A percentile compares a stretch with the other conserved stretches of the same genome.
phyloP scores from a whole-genome alignment of 2,888 invertebrate species.

The Biston stratarius region DNA sequence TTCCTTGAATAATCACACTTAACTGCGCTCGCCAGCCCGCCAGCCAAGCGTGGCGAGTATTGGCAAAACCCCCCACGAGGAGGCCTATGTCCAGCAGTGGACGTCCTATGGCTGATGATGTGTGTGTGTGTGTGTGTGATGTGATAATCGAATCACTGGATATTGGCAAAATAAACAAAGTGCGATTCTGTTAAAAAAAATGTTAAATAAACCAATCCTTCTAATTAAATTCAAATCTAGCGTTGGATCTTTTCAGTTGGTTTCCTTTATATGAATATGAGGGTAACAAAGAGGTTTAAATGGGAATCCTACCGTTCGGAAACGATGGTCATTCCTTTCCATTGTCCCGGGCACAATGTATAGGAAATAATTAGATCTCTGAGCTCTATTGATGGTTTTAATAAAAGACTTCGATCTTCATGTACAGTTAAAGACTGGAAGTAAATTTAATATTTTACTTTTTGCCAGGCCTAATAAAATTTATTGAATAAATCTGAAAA shows the following conservation, averaged over 20 bases:
- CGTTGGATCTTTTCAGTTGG: slow-evolving; percentile 27
- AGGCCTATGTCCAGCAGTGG: too few relatives aligned
- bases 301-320: slow-evolving; percentile 26
- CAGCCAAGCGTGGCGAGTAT: too few relatives aligned
- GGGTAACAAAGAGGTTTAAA: slow-evolving; percentile 26
- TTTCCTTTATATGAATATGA: slow-evolving; percentile 18
- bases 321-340: slow-evolving; percentile 25
- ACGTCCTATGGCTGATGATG: too few relatives aligned
- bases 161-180: too few relatives aligned
- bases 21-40: too few relatives aligned
- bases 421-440: slow-evolving; percentile 2
- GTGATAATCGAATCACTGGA: too few relatives aligned
- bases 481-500: neutral
- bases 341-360: slow-evolving; percentile 26
- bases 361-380: slow-evolving; percentile 28
- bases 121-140: too few relatives aligned
- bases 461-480: neutral
- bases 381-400: slow-evolving; percentile 10
- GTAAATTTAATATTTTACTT: neutral
- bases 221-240: slow-evolving; percentile 29
- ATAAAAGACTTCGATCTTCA: slow-evolving; percentile 12
- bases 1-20: too few relatives aligned
- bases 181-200: too few relatives aligned
- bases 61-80: too few relatives aligned
- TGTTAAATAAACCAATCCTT: slow-evolving; percentile 5